phyloP scores from a whole-genome alignment of 2,888 invertebrate genomes.

The Lasioglossum villosulum region DNA sequence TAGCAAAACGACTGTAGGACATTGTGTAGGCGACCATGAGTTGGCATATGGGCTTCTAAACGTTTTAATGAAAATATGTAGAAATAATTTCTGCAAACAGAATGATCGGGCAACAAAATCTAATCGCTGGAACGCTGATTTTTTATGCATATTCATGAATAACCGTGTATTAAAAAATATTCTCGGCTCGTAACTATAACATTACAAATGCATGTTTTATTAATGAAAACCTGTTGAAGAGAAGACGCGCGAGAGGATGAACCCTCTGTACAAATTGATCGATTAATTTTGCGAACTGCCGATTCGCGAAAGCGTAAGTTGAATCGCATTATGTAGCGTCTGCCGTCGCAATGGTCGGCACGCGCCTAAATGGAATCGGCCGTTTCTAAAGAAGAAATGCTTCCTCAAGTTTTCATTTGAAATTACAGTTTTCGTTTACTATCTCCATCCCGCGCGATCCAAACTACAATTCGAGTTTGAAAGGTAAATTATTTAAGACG shows the following conservation, averaged over 20 bases:
- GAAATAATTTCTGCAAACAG: not conserved
- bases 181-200: not conserved
- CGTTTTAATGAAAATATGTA: not conserved
- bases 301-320: constrained; percentile 14
- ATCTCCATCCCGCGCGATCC: too few relatives aligned
- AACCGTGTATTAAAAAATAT: not conserved
- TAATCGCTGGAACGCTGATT: not conserved
- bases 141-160: not conserved
- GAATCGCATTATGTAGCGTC: not conserved
- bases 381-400: too few relatives aligned
- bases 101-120: not conserved
- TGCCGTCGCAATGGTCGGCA: not conserved
- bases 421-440: too few relatives aligned
- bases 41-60: not conserved
- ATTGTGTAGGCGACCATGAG: not conserved
- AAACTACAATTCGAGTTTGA: not conserved
- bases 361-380: too few relatives aligned
- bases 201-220: not conserved
- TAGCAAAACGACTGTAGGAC: not conserved
- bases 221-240: not conserved
- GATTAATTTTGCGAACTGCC: not conserved
- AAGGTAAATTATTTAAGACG: not conserved
- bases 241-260: not conserved
- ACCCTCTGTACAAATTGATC: not conserved
- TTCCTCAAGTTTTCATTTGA: too few relatives aligned